Percentiles rank a stretch among this genome's conserved stretches.
Evolutionary conservation across 1,140 invertebrate species (phyloP).

Genomic region (Hyphantria cunea): DNA sequence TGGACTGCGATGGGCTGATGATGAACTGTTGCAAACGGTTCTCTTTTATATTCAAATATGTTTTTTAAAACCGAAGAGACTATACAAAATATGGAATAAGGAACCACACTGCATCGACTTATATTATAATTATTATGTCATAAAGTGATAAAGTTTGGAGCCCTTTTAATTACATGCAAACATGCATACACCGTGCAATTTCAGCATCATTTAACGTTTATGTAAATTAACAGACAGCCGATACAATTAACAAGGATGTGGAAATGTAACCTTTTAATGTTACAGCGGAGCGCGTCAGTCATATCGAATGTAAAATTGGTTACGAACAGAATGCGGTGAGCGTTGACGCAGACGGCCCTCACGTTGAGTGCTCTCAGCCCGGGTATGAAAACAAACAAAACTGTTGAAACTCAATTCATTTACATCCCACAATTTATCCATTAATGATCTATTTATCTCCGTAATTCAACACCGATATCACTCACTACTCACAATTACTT

Average conservation of each 20-base stretch:
- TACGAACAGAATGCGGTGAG: conserved; percentile 13
- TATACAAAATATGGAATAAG: too few relatives aligned
- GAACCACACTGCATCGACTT: too few relatives aligned
- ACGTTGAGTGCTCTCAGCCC: conserved; percentile 27
- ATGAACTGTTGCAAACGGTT: too few relatives aligned
- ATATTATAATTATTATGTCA: too few relatives aligned
- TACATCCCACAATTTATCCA: conserved; percentile 39
- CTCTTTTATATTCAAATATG: too few relatives aligned
- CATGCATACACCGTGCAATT: neutral
- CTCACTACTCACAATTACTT: too few relatives aligned
- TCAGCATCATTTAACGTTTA: conserved; percentile 9
- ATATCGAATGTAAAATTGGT: conserved; percentile 38
- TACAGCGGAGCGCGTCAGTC: conserved; percentile 8
- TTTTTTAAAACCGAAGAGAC: too few relatives aligned
- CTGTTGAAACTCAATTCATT: conserved; percentile 46
- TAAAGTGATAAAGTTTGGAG: too few relatives aligned
- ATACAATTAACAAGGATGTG: conserved; percentile 16
- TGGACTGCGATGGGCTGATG: too few relatives aligned
- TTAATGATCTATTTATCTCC: conserved; percentile 43
- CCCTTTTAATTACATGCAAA: neutral
- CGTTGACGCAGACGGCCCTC: neutral
- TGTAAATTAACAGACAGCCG: conserved; percentile 17
- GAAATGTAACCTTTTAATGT: conserved; percentile 28
- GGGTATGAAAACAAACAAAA: conserved; percentile 43
- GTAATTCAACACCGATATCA: conserved; percentile 21